Conservation (phyloP, 2,113 vertebrate species). For the Sarotherodon lohbergeri region DNA sequence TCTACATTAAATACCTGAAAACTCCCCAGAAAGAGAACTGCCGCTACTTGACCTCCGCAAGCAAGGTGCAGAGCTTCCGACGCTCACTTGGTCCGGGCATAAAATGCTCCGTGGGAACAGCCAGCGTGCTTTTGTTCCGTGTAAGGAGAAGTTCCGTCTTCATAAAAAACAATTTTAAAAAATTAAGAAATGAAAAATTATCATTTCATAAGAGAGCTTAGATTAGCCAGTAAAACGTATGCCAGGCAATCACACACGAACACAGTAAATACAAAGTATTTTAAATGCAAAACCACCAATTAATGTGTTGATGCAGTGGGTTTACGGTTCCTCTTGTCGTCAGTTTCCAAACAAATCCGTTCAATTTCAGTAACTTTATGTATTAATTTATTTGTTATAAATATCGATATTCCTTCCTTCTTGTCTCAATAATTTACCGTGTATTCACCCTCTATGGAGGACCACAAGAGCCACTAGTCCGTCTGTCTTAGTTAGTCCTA, state of each 20-base stretch:
- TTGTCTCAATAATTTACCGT: background rate
- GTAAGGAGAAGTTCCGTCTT: background rate
- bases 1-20: background rate
- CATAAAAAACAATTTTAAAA: accelerated
- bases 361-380: background rate
- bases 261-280: background rate
- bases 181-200: background rate
- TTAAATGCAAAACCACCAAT: background rate
- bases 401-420: background rate
- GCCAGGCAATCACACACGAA: background rate
- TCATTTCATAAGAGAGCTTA: background rate
- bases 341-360: background rate
- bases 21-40: accelerated
- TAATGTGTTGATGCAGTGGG: background rate
- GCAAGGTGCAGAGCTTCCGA: conserved; percentile 21
- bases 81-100: background rate
- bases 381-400: background rate
- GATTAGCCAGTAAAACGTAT: background rate
- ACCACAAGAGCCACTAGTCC: background rate
- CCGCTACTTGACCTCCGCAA: conserved; percentile 58
- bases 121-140: background rate
- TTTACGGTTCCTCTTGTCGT: background rate
- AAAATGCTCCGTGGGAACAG: conserved; percentile 4
- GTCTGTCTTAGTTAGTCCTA: background rate
- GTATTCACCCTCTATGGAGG: accelerated